Base-by-base conservation (phyloP, 2,797 vertebrate species). In the Eidolon dupreanum region DNA sequence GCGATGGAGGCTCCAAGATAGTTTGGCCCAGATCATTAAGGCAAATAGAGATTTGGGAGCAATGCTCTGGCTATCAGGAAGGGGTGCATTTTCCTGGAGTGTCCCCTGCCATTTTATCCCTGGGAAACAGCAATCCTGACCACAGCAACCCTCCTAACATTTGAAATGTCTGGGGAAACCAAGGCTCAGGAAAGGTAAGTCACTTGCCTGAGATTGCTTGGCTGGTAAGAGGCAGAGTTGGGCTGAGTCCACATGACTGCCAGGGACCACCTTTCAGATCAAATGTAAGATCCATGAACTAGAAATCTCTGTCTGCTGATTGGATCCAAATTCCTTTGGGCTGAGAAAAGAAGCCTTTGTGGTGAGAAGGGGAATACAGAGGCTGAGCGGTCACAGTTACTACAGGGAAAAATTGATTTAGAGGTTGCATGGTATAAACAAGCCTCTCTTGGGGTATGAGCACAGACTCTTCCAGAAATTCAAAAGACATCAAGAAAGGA, bases 391-490 rank as follows among this genome's bases (percentile, higher is more conserved):
- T 82, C 97, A 85, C 8, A 59, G 68, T 16, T 1, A 0, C 43
- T 61, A 74, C 74, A 46, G 83, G n/a, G 75, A 74, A 5, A 19
- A 53, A 43, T 1, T 59, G 81, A 90, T 31, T 88, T 82, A 92
- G 43, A 77, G 75, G 55, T 63, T 2, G 17, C 73, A 57, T 81
- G 94, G 89, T 28, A 94, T 31, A 83, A 19, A 59, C 43, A 73
- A 82, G 55, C 49, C 51, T 91, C 82, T 78, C 86, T 65, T 75
- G 68, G 86, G 89, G 31, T 31, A 65, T 36, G 26, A 90, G 38
- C 7, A 8, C 70, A 89, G 70, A n/a, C 31, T 89, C 41, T 91
- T 89, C 74, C 94, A 95, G 93, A 94, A 97, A 97, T 81, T 77
- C 51, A 53, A 88, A 79, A 74, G 85, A 66, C 12, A 3, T 36